phyloP scores from a whole-genome alignment of 2,888 invertebrate genomes.

The Agrotis puta region DNA sequence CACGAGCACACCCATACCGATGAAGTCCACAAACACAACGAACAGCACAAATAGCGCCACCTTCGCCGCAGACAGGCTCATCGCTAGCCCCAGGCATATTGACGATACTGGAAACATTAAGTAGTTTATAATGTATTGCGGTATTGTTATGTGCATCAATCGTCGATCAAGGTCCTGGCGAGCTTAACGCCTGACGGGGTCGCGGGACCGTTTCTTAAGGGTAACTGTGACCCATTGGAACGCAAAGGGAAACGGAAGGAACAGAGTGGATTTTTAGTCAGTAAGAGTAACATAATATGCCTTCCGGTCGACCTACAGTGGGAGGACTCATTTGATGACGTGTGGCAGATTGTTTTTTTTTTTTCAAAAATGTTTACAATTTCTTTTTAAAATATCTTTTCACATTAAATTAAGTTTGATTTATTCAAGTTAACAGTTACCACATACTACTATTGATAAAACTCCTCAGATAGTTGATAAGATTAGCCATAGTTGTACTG shows the following conservation, averaged over 20 bases:
- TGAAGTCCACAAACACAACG: conserved; percentile 98
- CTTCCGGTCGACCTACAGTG: too few relatives aligned
- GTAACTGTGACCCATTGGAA: too few relatives aligned
- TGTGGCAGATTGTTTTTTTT: too few relatives aligned
- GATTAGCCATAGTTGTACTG: conserved; percentile 5
- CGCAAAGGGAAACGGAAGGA: too few relatives aligned
- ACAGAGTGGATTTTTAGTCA: too few relatives aligned
- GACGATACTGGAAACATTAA: conserved; percentile 94
- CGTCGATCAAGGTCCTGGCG: too few relatives aligned
- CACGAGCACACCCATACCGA: conserved; percentile 96
- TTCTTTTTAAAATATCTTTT: neutral
- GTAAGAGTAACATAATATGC: too few relatives aligned
- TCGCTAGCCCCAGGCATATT: conserved; percentile 95
- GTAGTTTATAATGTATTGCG: neutral
- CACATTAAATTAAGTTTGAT: conserved; percentile 3
- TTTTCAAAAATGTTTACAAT: too few relatives aligned
- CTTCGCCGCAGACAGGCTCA: conserved; percentile 93
- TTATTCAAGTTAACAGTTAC: conserved; percentile 11
- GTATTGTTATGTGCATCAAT: too few relatives aligned
- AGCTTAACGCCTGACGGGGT: too few relatives aligned
- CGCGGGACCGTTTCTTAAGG: too few relatives aligned
- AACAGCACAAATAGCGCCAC: conserved; percentile 96
- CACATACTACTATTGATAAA: conserved; percentile 5
- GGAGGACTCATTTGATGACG: too few relatives aligned
- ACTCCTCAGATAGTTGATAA: conserved; percentile 23